Percentiles rank a stretch among this genome's conserved stretches.
Conservation (phyloP, 2,888 invertebrate species). For the Nomada ruficornis region DNA sequence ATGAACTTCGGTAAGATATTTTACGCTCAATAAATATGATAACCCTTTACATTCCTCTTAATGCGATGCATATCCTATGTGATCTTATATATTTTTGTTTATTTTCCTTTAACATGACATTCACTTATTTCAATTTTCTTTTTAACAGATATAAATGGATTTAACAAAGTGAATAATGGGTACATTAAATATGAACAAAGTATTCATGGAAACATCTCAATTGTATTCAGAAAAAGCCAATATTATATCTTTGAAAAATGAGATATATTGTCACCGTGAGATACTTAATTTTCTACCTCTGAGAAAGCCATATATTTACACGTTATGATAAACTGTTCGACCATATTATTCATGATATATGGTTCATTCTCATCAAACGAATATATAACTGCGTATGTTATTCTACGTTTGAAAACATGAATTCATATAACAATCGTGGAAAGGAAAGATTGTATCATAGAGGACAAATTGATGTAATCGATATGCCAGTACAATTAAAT, state of each 20-base stretch:
- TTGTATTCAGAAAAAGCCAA: not conserved
- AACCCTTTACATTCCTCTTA: not conserved
- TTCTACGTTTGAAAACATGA: conserved; percentile 29
- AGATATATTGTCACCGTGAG: not conserved
- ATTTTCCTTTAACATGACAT: not conserved
- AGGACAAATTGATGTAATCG: conserved; percentile 76
- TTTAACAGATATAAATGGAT: not conserved
- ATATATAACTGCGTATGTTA: not conserved
- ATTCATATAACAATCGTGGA: conserved; percentile 10
- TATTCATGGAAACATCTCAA: not conserved
- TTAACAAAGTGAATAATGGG: conserved; percentile 17
- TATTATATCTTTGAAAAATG: conserved; percentile 3
- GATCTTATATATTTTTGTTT: not conserved
- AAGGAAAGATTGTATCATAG: conserved; percentile 49
- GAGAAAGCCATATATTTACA: not conserved
- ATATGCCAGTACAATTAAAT: conserved; percentile 66
- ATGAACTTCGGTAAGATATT: not conserved
- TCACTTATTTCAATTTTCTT: not conserved
- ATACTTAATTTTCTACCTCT: conserved; percentile 12
- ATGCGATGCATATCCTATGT: not conserved
- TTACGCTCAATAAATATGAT: not conserved
- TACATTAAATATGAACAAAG: not conserved
- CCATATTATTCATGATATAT: not conserved
- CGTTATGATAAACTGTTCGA: conserved; percentile 6
- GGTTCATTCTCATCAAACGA: not conserved